Conservation (phyloP, 2,797 vertebrate species). For the Australoheros facetus region DNA sequence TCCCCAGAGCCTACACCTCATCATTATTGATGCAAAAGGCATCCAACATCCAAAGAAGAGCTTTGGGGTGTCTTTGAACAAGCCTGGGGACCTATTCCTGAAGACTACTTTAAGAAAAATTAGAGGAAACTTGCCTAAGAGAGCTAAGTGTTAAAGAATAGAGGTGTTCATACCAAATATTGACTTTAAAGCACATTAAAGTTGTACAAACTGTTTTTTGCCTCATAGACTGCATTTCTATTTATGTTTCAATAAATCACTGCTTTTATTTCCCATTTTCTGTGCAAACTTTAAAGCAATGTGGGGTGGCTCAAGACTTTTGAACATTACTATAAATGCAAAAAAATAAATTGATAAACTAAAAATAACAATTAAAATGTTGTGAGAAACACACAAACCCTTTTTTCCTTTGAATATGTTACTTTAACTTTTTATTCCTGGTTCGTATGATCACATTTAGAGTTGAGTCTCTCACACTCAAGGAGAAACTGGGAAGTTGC, state of each 20-base stretch:
- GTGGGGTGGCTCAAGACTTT: neutral
- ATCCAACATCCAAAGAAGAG: neutral
- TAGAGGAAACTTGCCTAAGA: neutral
- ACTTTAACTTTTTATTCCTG: neutral
- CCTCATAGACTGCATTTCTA: fast-evolving
- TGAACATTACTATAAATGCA: neutral
- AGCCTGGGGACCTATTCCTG: fast-evolving
- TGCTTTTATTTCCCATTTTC: neutral
- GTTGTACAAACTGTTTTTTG: neutral
- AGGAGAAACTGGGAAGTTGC: conserved; percentile 9
- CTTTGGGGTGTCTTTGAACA: neutral
- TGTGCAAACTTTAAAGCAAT: neutral
- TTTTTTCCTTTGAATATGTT: fast-evolving
- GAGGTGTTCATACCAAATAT: neutral
- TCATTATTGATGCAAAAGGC: neutral
- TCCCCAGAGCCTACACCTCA: neutral
- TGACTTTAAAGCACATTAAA: neutral
- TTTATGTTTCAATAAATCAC: neutral
- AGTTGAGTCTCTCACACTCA: neutral
- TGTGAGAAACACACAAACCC: neutral
- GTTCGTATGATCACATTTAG: conserved; percentile 10
- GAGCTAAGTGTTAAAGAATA: neutral
- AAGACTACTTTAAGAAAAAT: neutral
- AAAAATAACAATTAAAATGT: neutral
- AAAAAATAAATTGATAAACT: neutral